Percentiles rank a stretch among this genome's conserved stretches.
Evolutionary conservation across 1,140 invertebrate species (phyloP).

Genomic region (Drosophila sp.): DNA sequence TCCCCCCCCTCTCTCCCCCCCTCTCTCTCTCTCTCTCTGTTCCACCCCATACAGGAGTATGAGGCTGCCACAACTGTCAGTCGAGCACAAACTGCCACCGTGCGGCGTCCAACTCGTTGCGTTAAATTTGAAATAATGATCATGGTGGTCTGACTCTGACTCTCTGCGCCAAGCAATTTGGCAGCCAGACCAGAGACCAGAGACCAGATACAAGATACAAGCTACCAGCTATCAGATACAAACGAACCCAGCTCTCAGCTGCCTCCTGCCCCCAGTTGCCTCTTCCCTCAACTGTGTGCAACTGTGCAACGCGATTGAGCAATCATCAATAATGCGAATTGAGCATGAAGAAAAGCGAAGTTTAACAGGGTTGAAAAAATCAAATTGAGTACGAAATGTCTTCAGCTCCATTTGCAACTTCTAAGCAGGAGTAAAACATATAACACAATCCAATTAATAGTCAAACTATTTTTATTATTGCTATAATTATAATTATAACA

Average conservation of each 20-base stretch:
- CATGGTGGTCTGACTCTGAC: conserved; percentile 40
- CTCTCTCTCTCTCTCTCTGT: conserved; percentile 5
- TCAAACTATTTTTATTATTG: no score
- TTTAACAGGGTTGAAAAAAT: not conserved
- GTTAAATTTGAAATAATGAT: conserved; percentile 78
- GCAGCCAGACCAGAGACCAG: conserved; percentile 40
- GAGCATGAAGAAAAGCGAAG: conserved; percentile 54
- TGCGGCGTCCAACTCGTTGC: conserved; percentile 61
- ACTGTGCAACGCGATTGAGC: conserved; percentile 58
- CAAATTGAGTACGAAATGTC: not conserved
- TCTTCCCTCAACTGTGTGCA: not conserved
- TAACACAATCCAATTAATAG: no score
- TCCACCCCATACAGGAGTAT: not conserved
- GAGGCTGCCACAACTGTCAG: conserved; percentile 4
- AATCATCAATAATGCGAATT: conserved; percentile 70
- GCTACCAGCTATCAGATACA: no score
- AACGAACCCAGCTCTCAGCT: no score
- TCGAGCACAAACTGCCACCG: conserved; percentile 71
- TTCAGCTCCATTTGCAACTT: not conserved
- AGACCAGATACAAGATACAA: no score
- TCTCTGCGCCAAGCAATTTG: conserved; percentile 40
- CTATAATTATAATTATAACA: no score
- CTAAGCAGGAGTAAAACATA: not conserved
- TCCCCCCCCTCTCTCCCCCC: conserved; percentile 1
- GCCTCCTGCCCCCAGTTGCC: not conserved